Base-by-base conservation (phyloP, 2,888 invertebrate genomes). In the Philereme vetulata region DNA sequence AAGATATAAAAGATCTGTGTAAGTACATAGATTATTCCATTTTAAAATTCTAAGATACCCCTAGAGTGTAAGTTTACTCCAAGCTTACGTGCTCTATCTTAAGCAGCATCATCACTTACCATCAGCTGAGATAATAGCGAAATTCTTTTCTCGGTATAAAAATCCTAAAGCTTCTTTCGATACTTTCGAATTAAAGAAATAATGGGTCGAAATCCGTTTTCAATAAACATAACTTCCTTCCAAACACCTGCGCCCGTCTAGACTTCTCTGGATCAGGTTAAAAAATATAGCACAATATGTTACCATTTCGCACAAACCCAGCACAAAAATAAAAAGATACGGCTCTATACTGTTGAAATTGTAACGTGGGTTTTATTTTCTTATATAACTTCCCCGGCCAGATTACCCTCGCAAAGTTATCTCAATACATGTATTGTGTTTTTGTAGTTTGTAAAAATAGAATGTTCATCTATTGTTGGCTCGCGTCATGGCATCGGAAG, bases 401-500 rank as follows among this genome's bases (percentile, higher is more conserved):
- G 56, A 57, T 62, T 57, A 57, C 54, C 51, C 38, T 48, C 51
- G 34, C 48, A 58, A 61, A 60, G 51, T 62, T 62, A 54, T 68
- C 54, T 62, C 57, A 58, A 59, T 64, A 56, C 54, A 51, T 64
- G 58, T 51, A 62, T 58, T 62, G 60, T 64, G 62, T 58, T 62
- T 50, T 34, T 52, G 36, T 54, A 54, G 50, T 54, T 60, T 56
- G 68, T 74, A 77, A 78, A 81, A 82, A 81, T 80, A 83, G 81
- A 80, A 77, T 72, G 76, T 72, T 77, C 76, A 76, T 82, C 77
- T 82, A 21, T 70, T 67, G 69, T 64, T 70, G 76, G 74, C 69
- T 67, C 51, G 64, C 71, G 59, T 58, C 50, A 58, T 65, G 65
- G 65, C 66, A 64, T 61, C 66, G 64, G 66, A 65, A 62, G 64